Base-by-base conservation (phyloP, 2,113 vertebrate species). In the Grammomys dolichurus region DNA sequence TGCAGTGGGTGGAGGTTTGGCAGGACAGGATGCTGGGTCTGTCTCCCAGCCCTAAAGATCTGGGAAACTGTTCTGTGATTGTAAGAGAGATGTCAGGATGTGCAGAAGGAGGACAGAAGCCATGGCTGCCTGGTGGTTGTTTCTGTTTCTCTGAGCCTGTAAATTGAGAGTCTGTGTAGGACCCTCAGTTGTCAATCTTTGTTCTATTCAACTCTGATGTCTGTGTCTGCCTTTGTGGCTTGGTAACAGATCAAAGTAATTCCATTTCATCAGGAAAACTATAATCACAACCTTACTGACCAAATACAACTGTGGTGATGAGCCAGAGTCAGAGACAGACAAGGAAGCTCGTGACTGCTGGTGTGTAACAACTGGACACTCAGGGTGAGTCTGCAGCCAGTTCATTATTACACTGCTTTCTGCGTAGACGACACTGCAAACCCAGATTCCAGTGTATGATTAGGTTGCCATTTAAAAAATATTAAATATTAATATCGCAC, bases 131-230 rank as follows among this genome's bases (percentile, higher is more conserved):
- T 40, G 65, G 80, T 93, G 11, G 93, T 77, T 95, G 87, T 96
- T 76, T 72, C 16, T 90, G 75, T 54, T 87, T 69, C 36, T 88
- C 63, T 24, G 40, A 86, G 94, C 69, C 87, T 97, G 75, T 94
- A 48, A 95, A 95, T 90, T 92, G 97, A 97, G 92, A 65, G 69
- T 17, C 46, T 96, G 96, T 89, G 93, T 90, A 33, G 36, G 81
- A 40, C 72, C 94, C 88, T 60, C 11, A 7, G 48, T 93, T 7
- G 87, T 96, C 90, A 73, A 77, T 95, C 94, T 95, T 70, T 13
- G 43, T 67, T 84, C 95, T 54, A 31, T 69, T 87, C 51, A 67
- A n/a, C 48, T 65, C 10, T n/a, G 84, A 91, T 84, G 76, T 92
- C 77, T 67, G n/a, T 86, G 82, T 91, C 93, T 94, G 77, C 95